Evolutionary conservation across 2,888 invertebrate species (phyloP), one percentile per base, ranked within the genome.

Genomic region (Sepiola atlantica): DNA sequence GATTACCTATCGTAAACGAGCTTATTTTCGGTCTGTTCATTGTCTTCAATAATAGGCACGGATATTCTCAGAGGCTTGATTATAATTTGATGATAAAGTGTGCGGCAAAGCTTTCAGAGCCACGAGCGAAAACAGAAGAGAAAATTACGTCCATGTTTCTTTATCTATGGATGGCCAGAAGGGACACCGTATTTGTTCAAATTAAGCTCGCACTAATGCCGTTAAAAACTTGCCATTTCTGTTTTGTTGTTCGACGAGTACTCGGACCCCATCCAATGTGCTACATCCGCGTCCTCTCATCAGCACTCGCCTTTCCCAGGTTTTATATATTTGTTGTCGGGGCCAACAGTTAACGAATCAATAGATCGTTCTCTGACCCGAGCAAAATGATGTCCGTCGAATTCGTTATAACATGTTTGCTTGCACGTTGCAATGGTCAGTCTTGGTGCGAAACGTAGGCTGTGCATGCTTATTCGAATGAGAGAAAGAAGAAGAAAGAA

Each of bases 81-180:
- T 77, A n/a, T 32, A 77, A 77, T 77, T 77, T 77, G 77, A 77
- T 77, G 77, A 77, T 77, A 77, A 77, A 77, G 77, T n/a, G 77
- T n/a, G 77, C 16, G 4, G 77, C 77, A 77, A 77, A 77, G 77
- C 77, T 77, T 77, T 77, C 14, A 1, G n/a, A 45, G 16, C 77
- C 77, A 77, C n/a, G n/a, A 77, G 77, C n/a, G n/a, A 32, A 77
- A 77, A 77, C 8, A 77, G 77, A 77, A 14, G n/a, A 14, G 14
- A 16, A 77, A 77, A 77, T 77, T 16, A 21, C 20, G 77, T 77
- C n/a, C 12, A 16, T n/a, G n/a, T 6, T 77, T 77, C 77, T 32
- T 77, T 77, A n/a, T 77, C 77, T 77, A 77, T 16, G n/a, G 77
- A n/a, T 32, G 77, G n/a, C 77, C 77, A n/a, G 77, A n/a, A 77